These are phyloP conservation scores for Germaria angustata DNA, from an alignment of 2,888 invertebrate species.

Conservation along the genomic window DNA sequence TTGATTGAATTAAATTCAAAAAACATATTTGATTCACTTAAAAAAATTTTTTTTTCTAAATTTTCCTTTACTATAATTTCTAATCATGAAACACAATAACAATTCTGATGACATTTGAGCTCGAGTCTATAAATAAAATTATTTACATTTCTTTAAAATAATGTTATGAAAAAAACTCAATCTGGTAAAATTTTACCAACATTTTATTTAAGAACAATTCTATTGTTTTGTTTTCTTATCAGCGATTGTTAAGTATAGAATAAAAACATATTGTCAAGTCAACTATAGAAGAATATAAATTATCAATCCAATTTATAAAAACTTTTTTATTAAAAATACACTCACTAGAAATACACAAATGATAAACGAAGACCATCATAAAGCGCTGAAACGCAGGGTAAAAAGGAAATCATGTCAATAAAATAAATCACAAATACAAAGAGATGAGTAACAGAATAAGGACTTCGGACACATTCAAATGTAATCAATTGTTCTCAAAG, in stretches of 20 bases:
- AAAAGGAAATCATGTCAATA: neutral
- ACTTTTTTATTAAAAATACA: slow-evolving; percentile 10
- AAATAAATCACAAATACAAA: neutral
- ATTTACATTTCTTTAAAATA: too few relatives aligned
- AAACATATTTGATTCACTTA: too few relatives aligned
- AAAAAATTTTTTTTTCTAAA: too few relatives aligned
- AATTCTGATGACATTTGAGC: too few relatives aligned
- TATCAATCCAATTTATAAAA: too few relatives aligned
- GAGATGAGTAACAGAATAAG: neutral
- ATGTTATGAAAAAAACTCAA: too few relatives aligned
- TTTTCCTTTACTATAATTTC: too few relatives aligned
- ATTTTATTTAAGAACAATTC: too few relatives aligned
- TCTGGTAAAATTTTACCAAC: too few relatives aligned
- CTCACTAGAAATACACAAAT: neutral
- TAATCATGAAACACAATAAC: too few relatives aligned
- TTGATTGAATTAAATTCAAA: too few relatives aligned
- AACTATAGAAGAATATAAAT: neutral
- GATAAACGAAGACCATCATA: neutral
- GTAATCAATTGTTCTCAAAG: neutral
- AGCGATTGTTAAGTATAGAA: neutral
- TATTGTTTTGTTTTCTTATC: slow-evolving; percentile 2
- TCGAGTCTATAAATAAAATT: too few relatives aligned
- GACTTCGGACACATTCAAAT: neutral
- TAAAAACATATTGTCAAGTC: neutral
- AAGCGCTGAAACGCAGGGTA: slow-evolving; percentile 4